Base-by-base conservation (phyloP, 2,113 vertebrate species). In the Chlorodrepanis virens region DNA sequence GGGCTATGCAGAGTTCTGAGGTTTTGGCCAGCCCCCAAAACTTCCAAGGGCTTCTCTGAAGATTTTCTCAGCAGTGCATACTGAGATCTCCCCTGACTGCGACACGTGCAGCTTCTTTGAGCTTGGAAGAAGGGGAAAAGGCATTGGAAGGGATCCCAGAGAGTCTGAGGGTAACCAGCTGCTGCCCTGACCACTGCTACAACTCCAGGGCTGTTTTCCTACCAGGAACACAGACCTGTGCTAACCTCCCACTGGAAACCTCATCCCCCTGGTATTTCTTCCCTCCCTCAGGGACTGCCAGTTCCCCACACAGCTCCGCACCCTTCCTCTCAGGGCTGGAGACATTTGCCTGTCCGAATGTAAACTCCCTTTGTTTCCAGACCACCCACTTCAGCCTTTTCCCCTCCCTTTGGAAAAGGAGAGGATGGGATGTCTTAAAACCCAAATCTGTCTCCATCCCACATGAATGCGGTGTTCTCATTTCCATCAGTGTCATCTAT, bases 401-500 rank as follows among this genome's bases (percentile, higher is more conserved):
- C 71, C 71, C 44, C 25, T 77, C 64, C 75, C 14, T 83, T 63
- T 54, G 68, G n/a, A 29, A 88, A 69, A 83, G 52, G 47, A 75
- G 31, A 27, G 35, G n/a, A 77, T 2, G 11, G 80, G 37, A 45
- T 77, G 56, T 40, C 79, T 94, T 57, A 71, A 45, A 54, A 44
- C 11, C 57, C 83, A 74, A 25, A 29, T 59, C 37, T 20, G 49
- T 45, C 88, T 81, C 76, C 57, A 39, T 81, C 72, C 83, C 76
- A 53, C 83, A 69, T 4, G 24, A 87, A 47, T 13, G 0, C 1
- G 0, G 60, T 92, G 94, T 83, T 94, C 96, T 87, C 92, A 81
- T 97, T 97, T 96, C 93, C 80, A 95, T 42, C 4, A 39, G 78
- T 96, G 94, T 91, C 92, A 90, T 83, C 94, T 93, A 83, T 93